Base-by-base conservation (phyloP, 2,888 invertebrate genomes). In the Dryadula phaetusa region DNA sequence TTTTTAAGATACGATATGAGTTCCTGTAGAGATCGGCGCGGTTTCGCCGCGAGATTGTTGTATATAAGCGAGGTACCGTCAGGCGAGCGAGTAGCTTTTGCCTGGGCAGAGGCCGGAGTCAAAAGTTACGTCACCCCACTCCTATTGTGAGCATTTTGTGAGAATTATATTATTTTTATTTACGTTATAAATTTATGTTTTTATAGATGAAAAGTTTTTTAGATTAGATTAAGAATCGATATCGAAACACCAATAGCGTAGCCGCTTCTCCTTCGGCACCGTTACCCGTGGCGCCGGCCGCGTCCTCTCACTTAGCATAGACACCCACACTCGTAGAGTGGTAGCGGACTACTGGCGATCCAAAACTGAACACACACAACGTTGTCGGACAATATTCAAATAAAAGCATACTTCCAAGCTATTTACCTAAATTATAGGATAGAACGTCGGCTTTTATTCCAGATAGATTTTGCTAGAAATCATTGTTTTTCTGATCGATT, bases 221-320 rank as follows among this genome's bases (percentile, higher is more conserved):
- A 93, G 90, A 82, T 85, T 93, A 93, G 93, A 86, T 83, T 93
- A 93, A 93, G 93, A 80, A 88, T 87, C 92, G 89, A 90, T 91
- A 89, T 90, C 84, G 87, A 86, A 86, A 93, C 93, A 93, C 93
- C 93, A 92, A 91, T 92, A 93, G 92, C 82, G 90, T 93, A 92
- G 92, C 92, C 91, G 93, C 92, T 91, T 92, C 87, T 88, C 90
- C 88, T 84, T 87, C 88, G 90, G 87, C 90, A 89, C 90, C 76
- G 81, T 82, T 83, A 85, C 84, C 86, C 86, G 87, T 84, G 88
- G 85, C 85, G 90, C 76, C 74, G 73, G 74, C 77, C 75, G 74
- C 78, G 76, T 73, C 76, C 75, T 66, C 80, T 79, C 85, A 83
- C 90, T 80, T 83, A 90, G 90, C 89, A 82, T 91, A 90, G 88